A percentile compares a stretch with the other conserved stretches of the same genome.
Evolutionary conservation across 2,797 vertebrate species (phyloP).

Genomic region (Thripadectes ignobilis): DNA sequence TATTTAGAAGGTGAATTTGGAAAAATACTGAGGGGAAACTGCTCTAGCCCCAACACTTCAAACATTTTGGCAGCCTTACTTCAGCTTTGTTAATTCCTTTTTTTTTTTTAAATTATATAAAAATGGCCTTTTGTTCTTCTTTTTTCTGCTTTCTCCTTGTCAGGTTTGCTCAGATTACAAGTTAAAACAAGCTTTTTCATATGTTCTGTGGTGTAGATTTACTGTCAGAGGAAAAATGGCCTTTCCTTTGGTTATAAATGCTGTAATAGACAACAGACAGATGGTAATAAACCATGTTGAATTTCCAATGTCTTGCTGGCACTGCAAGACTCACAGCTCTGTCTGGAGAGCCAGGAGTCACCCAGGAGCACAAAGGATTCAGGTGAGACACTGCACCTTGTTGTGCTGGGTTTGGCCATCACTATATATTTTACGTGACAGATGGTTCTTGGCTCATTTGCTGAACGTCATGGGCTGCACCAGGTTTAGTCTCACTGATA

Average conservation of each 20-base stretch:
- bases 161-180: constrained; percentile 14
- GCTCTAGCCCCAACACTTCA: background rate
- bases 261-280: background rate
- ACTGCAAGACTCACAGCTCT: background rate
- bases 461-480: fast-evolving
- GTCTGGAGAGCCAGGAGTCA: background rate
- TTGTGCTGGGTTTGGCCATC: background rate
- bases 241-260: constrained; percentile 1
- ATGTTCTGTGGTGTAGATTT: background rate
- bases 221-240: background rate
- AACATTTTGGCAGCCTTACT: background rate
- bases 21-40: background rate
- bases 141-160: background rate
- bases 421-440: background rate
- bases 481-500: background rate
- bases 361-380: background rate
- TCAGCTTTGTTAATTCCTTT: background rate
- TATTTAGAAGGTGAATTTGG: background rate
- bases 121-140: background rate
- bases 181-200: constrained; percentile 36
- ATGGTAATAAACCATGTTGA: background rate
- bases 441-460: background rate
- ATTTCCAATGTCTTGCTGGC: background rate
- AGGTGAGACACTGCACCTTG: background rate
- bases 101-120: background rate